phyloP scores from a whole-genome alignment of 92 coral and sea anemone genomes.

The Zoanthus sociatus region DNA sequence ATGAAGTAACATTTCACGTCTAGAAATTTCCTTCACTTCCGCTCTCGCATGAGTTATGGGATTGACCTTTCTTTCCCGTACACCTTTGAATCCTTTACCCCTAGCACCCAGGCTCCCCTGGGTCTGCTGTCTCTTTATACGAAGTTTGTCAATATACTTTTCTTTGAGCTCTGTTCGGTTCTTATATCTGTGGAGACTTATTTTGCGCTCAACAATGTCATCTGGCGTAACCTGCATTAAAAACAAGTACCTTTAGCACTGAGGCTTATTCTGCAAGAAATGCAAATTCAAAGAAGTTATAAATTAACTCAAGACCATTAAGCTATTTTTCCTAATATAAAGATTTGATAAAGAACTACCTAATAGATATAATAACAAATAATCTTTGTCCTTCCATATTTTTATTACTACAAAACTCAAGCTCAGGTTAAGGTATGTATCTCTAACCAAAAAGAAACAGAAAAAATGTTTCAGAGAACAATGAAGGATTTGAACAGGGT shows the following conservation, averaged over 20 bases:
- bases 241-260: background rate
- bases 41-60: conserved; percentile 91
- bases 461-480: too few species aligned
- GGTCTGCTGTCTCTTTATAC: conserved; percentile 81
- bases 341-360: too few species aligned
- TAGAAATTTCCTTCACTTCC: conserved; percentile 87
- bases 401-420: too few species aligned
- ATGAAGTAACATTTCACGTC: conserved; percentile 88
- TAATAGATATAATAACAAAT: too few species aligned
- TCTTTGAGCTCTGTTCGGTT: conserved; percentile 82
- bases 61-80: conserved; percentile 79
- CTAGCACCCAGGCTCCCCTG: conserved; percentile 78
- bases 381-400: too few species aligned
- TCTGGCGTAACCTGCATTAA: conserved; percentile 78
- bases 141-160: conserved; percentile 85
- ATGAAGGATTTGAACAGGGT: too few species aligned
- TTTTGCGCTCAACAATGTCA: conserved; percentile 77
- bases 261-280: background rate
- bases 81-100: conserved; percentile 89
- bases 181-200: conserved; percentile 77
- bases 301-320: too few species aligned
- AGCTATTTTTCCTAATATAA: too few species aligned
- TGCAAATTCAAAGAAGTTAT: too few species aligned
- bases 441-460: too few species aligned
- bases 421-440: too few species aligned